Evolutionary conservation across 1,140 invertebrate genomes (phyloP).

Genomic region (Cotesia glomerata): DNA sequence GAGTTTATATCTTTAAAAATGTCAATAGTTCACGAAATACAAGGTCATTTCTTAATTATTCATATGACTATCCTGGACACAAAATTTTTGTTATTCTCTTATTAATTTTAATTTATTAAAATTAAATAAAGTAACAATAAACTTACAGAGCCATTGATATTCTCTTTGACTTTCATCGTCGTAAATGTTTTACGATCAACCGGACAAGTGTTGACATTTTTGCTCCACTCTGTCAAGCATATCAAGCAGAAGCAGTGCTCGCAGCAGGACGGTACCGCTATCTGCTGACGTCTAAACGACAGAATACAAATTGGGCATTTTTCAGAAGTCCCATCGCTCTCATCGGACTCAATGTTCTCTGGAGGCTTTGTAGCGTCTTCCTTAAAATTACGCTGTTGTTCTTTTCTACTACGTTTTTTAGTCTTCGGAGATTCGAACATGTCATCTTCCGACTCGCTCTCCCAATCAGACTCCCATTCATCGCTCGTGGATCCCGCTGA

Average conservation of each 20-base stretch:
- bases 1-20: no score
- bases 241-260: conserved; percentile 89
- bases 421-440: conserved; percentile 4
- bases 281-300: conserved; percentile 72
- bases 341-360: conserved; percentile 62
- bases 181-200: conserved; percentile 87
- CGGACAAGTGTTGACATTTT: conserved; percentile 95
- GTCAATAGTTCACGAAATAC: no score
- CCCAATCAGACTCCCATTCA: conserved; percentile 58
- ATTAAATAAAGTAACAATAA: neutral
- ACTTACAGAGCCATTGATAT: conserved; percentile 70
- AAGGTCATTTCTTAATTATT: no score
- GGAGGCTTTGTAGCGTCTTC: neutral
- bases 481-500: conserved; percentile 35
- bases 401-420: conserved; percentile 8
- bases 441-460: conserved; percentile 43
- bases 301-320: conserved; percentile 86
- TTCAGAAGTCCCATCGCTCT: conserved; percentile 72
- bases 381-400: neutral
- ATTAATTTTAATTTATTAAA: neutral
- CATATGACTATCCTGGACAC: no score
- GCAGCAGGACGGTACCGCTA: conserved; percentile 85
- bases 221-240: conserved; percentile 91
- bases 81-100: no score
- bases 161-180: conserved; percentile 76